phyloP scores from a whole-genome alignment of 2,888 invertebrate genomes.

The Eristalis arbustorum region DNA sequence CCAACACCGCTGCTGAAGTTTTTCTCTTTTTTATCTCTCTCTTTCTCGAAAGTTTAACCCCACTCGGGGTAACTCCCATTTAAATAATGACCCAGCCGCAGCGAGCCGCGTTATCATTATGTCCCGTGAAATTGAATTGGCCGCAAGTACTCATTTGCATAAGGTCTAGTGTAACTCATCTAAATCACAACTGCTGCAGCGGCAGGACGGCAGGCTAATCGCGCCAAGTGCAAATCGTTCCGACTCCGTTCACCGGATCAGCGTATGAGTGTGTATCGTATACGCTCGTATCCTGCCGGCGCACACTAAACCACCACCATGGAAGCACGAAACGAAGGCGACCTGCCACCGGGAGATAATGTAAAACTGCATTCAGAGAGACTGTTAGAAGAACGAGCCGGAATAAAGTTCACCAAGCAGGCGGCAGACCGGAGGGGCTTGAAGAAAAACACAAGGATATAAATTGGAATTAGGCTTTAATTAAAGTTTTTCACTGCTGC shows the following conservation, averaged over 20 bases:
- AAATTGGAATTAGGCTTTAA: constrained; percentile 55
- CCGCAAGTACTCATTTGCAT: constrained; percentile 59
- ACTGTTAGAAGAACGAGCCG: neutral
- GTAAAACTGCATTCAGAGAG: constrained; percentile 45
- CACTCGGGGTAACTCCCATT: neutral
- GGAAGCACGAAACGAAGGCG: constrained; percentile 4
- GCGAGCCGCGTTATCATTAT: constrained; percentile 44
- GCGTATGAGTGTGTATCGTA: neutral
- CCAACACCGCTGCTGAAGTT: neutral
- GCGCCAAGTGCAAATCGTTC: constrained; percentile 32
- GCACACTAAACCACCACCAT: constrained; percentile 7
- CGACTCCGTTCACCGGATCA: neutral
- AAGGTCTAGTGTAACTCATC: constrained; percentile 53
- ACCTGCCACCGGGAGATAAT: constrained; percentile 50
- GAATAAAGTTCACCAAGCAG: neutral
- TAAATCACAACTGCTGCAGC: constrained; percentile 29
- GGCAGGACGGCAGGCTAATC: constrained; percentile 27
- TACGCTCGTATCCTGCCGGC: neutral
- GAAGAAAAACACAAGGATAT: neutral
- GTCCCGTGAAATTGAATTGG: constrained; percentile 58
- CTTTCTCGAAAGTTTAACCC: neutral
- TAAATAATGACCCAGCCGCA: constrained; percentile 41
- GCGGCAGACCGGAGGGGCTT: neutral
- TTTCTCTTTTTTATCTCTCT: neutral
- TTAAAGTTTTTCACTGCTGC: constrained; percentile 24